Percentiles rank a stretch among this genome's conserved stretches.
Conservation (phyloP, 2,113 vertebrate genomes). For the Lagopus muta region DNA sequence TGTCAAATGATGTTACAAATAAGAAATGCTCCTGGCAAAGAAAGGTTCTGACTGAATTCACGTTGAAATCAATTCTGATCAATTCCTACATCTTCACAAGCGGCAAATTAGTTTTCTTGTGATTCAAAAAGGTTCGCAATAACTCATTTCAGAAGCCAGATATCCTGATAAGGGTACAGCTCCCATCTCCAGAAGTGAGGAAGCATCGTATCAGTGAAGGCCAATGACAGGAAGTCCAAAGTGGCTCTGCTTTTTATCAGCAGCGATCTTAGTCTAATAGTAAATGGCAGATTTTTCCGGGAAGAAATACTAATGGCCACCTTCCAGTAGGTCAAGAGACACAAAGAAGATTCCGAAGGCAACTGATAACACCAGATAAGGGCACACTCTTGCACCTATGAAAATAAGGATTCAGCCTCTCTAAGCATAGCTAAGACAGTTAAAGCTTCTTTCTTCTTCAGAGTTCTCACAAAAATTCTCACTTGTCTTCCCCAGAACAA, state of each 20-base stretch:
- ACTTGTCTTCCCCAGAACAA: background rate
- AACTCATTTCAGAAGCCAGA: background rate
- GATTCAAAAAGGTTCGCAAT: background rate
- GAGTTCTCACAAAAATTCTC: background rate
- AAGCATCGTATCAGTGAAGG: background rate
- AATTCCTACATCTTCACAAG: background rate
- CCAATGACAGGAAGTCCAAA: accelerated
- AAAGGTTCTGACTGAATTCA: accelerated
- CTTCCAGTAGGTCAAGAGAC: background rate
- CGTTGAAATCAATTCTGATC: background rate
- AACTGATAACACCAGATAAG: background rate
- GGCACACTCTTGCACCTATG: background rate
- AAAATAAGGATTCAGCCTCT: background rate
- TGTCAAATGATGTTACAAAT: background rate
- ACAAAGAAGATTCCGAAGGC: background rate
- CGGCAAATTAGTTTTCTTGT: background rate
- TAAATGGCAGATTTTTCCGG: background rate
- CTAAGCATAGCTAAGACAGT: background rate
- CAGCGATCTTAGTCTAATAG: background rate
- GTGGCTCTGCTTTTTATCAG: background rate
- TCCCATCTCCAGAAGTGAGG: background rate
- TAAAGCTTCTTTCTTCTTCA: background rate
- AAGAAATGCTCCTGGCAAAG: background rate
- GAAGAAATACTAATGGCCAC: background rate
- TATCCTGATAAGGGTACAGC: background rate